phyloP scores from a whole-genome alignment of 2,113 vertebrate genomes.

The Girardinichthys multiradiatus region DNA sequence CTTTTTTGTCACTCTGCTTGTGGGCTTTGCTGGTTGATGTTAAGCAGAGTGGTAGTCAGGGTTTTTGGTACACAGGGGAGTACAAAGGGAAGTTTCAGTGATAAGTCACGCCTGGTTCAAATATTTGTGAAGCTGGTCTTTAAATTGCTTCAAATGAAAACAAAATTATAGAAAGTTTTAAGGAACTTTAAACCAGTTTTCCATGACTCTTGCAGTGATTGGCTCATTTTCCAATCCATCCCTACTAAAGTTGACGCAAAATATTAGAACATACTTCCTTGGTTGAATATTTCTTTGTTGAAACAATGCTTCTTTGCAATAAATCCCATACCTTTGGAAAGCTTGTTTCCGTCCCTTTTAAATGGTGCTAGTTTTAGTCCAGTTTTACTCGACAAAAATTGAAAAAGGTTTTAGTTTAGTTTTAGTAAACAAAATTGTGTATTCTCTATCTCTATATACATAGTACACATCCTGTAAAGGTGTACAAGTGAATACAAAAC shows the following conservation, averaged over 20 bases:
- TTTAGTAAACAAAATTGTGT: no score
- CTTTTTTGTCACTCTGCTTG: conserved; percentile 9
- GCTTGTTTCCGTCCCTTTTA: no score
- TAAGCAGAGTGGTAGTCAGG: conserved; percentile 5
- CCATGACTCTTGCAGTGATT: background rate
- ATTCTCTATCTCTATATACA: no score
- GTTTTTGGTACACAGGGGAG: conserved; percentile 18
- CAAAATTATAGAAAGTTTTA: background rate
- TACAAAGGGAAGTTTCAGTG: conserved; percentile 15
- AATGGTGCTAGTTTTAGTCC: no score
- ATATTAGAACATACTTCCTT: no score
- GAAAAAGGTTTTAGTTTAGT: no score
- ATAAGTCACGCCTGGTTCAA: conserved; percentile 18
- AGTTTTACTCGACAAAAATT: no score
- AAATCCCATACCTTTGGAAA: no score
- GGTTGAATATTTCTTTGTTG: background rate
- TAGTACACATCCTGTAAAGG: no score
- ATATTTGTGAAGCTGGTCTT: conserved; percentile 9
- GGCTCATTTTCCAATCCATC: conserved; percentile 1
- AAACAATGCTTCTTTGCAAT: no score
- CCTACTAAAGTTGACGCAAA: no score
- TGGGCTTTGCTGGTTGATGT: background rate
- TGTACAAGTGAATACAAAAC: no score
- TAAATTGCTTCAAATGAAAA: background rate
- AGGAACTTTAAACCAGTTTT: background rate